Conservation (phyloP, 2,888 invertebrate species). For the Stenodera caucasica region DNA sequence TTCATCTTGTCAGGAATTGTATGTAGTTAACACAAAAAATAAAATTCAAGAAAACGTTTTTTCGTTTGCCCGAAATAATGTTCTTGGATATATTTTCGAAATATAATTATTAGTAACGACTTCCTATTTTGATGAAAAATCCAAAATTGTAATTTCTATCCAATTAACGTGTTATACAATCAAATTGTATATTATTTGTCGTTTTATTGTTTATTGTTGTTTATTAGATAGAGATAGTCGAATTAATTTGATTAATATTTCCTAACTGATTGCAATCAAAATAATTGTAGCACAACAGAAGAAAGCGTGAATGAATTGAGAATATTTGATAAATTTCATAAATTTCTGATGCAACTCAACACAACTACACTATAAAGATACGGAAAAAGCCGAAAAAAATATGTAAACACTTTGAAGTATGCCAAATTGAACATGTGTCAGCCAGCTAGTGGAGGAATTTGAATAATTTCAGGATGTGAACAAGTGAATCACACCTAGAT, state of each 20-base stretch:
- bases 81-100: neutral
- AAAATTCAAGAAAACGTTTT: too few species aligned
- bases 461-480: conserved; percentile 35
- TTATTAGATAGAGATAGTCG: conserved; percentile 22
- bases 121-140: conserved; percentile 15
- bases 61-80: neutral
- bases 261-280: conserved; percentile 20
- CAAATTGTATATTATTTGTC: conserved; percentile 14
- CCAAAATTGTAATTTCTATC: neutral
- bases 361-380: conserved; percentile 6
- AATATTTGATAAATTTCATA: conserved; percentile 21
- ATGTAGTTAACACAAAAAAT: too few species aligned
- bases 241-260: conserved; percentile 27
- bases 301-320: conserved; percentile 28
- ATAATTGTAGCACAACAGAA: conserved; percentile 15
- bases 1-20: neutral
- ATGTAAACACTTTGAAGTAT: conserved; percentile 29
- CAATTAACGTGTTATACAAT: conserved; percentile 15
- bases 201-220: conserved; percentile 14
- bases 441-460: conserved; percentile 31
- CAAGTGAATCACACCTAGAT: conserved; percentile 29
- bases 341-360: conserved; percentile 15
- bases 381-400: conserved; percentile 8
- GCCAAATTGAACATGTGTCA: conserved; percentile 37
- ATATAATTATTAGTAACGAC: neutral